Conservation (phyloP, 2,113 vertebrate species). For the Nerophis ophidion region DNA sequence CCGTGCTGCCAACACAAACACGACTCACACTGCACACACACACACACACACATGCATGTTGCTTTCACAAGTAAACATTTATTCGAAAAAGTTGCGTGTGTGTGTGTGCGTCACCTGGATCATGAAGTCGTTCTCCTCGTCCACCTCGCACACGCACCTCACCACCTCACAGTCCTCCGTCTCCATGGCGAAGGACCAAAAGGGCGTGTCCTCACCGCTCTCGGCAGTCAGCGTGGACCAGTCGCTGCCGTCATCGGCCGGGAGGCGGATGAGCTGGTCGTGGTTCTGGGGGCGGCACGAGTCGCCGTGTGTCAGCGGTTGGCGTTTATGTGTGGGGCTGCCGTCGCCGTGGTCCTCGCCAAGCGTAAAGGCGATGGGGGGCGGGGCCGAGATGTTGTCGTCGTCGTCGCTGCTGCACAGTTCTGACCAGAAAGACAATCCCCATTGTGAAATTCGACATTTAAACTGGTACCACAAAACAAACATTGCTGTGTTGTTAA, state of each 20-base stretch:
- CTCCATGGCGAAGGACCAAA: conserved; percentile 70
- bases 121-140: conserved; percentile 98
- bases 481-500: too few species aligned
- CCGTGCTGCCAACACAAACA: conserved; percentile 98
- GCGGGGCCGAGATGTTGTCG: conserved; percentile 76
- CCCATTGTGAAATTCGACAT: too few species aligned
- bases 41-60: not conserved
- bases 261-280: not conserved
- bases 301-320: not conserved
- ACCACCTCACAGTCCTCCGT: conserved; percentile 83
- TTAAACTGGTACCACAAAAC: too few species aligned
- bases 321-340: not conserved
- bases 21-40: conserved; percentile 82
- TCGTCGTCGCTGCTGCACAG: conserved; percentile 80
- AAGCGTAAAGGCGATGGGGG: conserved; percentile 67
- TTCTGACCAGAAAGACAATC: conserved; percentile 40
- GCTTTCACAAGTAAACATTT: not conserved
- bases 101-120: conserved; percentile 80
- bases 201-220: conserved; percentile 86
- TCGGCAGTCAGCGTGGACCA: conserved; percentile 87
- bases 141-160: conserved; percentile 91
- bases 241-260: conserved; percentile 85
- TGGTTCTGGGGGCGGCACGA: not conserved
- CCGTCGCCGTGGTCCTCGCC: conserved; percentile 49
- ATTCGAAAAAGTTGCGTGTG: not conserved